phyloP scores from a whole-genome alignment of 1,140 invertebrate species.

The Drosophila takahashii region DNA sequence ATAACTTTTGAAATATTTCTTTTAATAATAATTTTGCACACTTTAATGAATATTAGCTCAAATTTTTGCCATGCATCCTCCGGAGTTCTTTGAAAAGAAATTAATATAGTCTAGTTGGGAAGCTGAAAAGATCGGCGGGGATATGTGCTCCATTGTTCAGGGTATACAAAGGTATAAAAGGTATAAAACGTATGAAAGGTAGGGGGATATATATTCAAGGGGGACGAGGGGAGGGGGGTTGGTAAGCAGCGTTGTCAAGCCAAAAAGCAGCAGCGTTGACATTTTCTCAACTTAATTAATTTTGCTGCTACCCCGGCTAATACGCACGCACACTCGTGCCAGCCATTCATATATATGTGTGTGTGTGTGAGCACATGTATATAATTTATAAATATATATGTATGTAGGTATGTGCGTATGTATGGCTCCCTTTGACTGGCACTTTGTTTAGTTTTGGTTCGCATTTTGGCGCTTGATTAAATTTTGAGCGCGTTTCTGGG shows the following conservation, averaged over 20 bases:
- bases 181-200: background rate
- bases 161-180: slow-evolving; percentile 28
- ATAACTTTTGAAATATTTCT: no score
- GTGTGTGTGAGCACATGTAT: background rate
- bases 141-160: slow-evolving; percentile 26
- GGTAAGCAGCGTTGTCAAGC: slow-evolving; percentile 23
- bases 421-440: slow-evolving; percentile 26
- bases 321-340: slow-evolving; percentile 28
- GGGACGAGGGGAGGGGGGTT: background rate
- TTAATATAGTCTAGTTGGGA: background rate
- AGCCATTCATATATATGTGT: slow-evolving; percentile 1
- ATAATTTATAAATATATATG: background rate
- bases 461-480: slow-evolving; percentile 76
- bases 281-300: slow-evolving; percentile 83
- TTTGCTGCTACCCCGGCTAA: slow-evolving; percentile 65
- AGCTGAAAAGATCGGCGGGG: background rate
- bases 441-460: slow-evolving; percentile 77
- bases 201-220: background rate
- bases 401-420: slow-evolving; percentile 1
- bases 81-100: background rate
- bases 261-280: slow-evolving; percentile 75
- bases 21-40: background rate
- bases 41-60: background rate
- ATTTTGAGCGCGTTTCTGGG: slow-evolving; percentile 35
- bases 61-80: background rate